Percentiles rank a stretch among this genome's conserved stretches.
Evolutionary conservation across 2,797 vertebrate species (phyloP).

Genomic region (Podargus strigoides): DNA sequence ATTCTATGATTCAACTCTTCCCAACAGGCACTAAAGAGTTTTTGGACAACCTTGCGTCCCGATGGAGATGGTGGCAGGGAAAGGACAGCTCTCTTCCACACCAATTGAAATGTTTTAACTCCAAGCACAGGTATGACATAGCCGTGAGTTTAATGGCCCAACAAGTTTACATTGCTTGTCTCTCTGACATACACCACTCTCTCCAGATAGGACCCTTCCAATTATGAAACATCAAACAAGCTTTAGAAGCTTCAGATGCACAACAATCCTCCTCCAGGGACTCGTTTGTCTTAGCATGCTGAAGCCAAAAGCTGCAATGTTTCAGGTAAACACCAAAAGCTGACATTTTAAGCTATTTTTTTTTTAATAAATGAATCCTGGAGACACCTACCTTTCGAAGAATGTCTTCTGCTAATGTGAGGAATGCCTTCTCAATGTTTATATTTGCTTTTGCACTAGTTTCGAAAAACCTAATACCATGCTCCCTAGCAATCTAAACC

Average conservation of each 20-base stretch:
- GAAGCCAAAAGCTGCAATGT: background rate
- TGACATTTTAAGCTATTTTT: fast-evolving
- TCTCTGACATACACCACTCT: background rate
- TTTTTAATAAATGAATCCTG: background rate
- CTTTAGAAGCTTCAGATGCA: background rate
- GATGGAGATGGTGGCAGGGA: background rate
- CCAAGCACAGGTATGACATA: background rate
- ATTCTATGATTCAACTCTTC: background rate
- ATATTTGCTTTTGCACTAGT: slow-evolving; percentile 99
- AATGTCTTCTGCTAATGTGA: slow-evolving; percentile 99
- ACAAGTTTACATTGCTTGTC: fast-evolving
- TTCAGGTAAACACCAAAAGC: background rate
- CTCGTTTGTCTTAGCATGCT: background rate
- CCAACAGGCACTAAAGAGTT: fast-evolving
- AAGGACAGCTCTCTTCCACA: background rate
- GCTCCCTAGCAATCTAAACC: slow-evolving; percentile 91
- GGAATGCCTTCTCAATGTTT: slow-evolving; percentile 99
- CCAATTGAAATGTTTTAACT: fast-evolving
- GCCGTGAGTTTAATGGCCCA: fast-evolving
- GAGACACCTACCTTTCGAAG: slow-evolving; percentile 91
- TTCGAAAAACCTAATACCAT: slow-evolving; percentile 98
- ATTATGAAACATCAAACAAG: background rate
- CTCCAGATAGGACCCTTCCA: background rate
- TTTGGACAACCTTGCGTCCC: fast-evolving
- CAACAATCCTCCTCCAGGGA: background rate